These are phyloP conservation scores for Marasmarcha lunaedactyla DNA, from an alignment of 2,888 invertebrate species.

Conservation along the genomic window DNA sequence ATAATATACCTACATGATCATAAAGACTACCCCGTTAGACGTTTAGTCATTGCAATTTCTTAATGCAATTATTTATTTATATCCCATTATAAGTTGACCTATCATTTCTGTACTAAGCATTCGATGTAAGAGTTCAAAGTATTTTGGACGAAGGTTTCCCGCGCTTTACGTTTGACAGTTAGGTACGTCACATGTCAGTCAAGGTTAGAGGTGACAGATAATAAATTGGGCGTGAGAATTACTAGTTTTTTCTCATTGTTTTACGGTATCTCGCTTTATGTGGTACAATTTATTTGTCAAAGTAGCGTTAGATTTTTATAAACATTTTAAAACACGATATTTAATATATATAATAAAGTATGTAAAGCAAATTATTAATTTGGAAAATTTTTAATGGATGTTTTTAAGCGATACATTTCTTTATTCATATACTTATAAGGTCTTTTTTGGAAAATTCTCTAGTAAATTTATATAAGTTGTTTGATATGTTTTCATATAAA, in stretches of 20 bases:
- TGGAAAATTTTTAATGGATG: too few species aligned
- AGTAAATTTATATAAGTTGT: too few species aligned
- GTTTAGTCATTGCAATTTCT: slow-evolving; percentile 46
- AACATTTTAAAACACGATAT: too few species aligned
- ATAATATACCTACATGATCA: too few species aligned
- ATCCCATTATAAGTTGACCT: slow-evolving; percentile 26
- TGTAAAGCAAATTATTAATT: too few species aligned
- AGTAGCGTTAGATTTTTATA: neutral
- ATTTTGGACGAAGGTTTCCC: neutral
- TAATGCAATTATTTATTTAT: slow-evolving; percentile 42
- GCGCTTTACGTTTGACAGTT: slow-evolving; percentile 39
- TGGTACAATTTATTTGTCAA: neutral
- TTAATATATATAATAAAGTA: too few species aligned
- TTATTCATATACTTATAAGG: too few species aligned
- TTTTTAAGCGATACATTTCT: too few species aligned
- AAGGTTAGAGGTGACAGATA: slow-evolving; percentile 37
- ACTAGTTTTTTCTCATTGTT: slow-evolving; percentile 16
- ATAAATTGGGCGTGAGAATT: slow-evolving; percentile 45
- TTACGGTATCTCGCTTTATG: slow-evolving; percentile 4
- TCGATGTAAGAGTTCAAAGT: neutral
- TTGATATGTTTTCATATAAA: too few species aligned
- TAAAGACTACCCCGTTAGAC: slow-evolving; percentile 32
- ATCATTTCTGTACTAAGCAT: slow-evolving; percentile 4
- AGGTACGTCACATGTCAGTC: slow-evolving; percentile 36
- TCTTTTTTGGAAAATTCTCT: too few species aligned